These are phyloP conservation scores for Steinernema khuongi DNA, from an alignment of 1,140 invertebrate species.

Conservation along the genomic window DNA sequence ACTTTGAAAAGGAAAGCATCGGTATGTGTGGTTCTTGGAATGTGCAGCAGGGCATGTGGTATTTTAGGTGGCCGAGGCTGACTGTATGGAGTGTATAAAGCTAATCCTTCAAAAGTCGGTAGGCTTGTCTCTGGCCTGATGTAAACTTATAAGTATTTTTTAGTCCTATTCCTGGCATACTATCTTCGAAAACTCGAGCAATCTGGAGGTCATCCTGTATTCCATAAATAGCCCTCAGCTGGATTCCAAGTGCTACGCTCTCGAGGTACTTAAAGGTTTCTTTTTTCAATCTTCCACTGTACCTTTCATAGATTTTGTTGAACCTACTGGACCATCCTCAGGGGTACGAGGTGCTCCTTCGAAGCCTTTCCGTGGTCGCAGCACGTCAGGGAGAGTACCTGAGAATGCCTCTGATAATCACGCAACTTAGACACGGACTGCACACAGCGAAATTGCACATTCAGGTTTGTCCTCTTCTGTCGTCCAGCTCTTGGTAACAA, in stretches of 20 bases:
- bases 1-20: slow-evolving; percentile 40
- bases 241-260: slow-evolving; percentile 45
- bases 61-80: slow-evolving; percentile 40
- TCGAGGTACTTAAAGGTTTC: slow-evolving; percentile 35
- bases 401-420: slow-evolving; percentile 35
- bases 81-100: slow-evolving; percentile 46
- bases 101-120: slow-evolving; percentile 42
- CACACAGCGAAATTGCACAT: slow-evolving; percentile 44
- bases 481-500: neutral
- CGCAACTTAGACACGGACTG: slow-evolving; percentile 42
- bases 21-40: slow-evolving; percentile 17
- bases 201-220: slow-evolving; percentile 43
- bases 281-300: slow-evolving; percentile 1
- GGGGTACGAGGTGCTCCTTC: slow-evolving; percentile 37
- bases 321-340: slow-evolving; percentile 39
- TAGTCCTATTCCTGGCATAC: slow-evolving; percentile 25
- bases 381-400: slow-evolving; percentile 40
- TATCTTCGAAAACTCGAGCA: slow-evolving; percentile 37
- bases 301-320: slow-evolving; percentile 34
- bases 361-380: slow-evolving; percentile 38
- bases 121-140: neutral
- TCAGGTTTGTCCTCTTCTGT: slow-evolving; percentile 25
- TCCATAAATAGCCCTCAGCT: slow-evolving; percentile 45
- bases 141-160: neutral
- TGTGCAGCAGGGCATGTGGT: neutral